Conservation (phyloP, 2,888 invertebrate genomes). For the Meandrusa payeni region DNA sequence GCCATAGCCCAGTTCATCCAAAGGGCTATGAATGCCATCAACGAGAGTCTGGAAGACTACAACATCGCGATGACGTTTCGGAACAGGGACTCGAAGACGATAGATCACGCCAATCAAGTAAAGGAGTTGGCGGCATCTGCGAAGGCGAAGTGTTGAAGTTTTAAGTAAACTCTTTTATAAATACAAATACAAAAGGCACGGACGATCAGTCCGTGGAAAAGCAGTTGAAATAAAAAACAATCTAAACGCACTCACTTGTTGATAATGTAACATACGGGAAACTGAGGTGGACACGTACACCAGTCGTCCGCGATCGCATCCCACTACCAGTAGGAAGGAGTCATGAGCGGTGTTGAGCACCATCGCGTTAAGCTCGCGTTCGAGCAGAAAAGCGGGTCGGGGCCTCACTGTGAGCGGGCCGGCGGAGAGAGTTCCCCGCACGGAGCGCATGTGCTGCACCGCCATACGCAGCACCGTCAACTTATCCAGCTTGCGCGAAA, state of each 20-base stretch:
- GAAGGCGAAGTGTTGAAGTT: too few relatives aligned
- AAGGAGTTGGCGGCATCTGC: too few relatives aligned
- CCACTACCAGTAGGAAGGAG: constrained; percentile 95
- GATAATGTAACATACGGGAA: constrained; percentile 88
- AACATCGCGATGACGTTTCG: too few relatives aligned
- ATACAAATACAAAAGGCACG: too few relatives aligned
- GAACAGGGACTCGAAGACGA: too few relatives aligned
- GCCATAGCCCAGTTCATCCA: too few relatives aligned
- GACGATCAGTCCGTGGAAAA: too few relatives aligned
- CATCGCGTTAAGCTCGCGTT: constrained; percentile 92
- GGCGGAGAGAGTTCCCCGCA: constrained; percentile 61
- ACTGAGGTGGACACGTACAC: constrained; percentile 95
- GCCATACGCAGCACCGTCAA: constrained; percentile 95
- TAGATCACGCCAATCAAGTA: too few relatives aligned
- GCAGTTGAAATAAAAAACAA: too few relatives aligned
- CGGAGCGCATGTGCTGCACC: constrained; percentile 93
- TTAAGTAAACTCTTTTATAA: too few relatives aligned
- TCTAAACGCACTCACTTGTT: constrained; percentile 82
- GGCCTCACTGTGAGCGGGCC: constrained; percentile 87
- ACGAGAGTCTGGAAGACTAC: too few relatives aligned
- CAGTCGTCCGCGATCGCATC: constrained; percentile 94
- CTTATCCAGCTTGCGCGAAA: constrained; percentile 96
- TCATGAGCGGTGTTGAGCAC: constrained; percentile 92
- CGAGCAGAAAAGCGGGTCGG: constrained; percentile 91
- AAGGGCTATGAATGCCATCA: too few relatives aligned